A percentile compares a stretch with the other conserved stretches of the same genome.
These are phyloP conservation scores for Ceyx erithaca DNA, from an alignment of 2,797 vertebrate genomes.

Conservation along the genomic window DNA sequence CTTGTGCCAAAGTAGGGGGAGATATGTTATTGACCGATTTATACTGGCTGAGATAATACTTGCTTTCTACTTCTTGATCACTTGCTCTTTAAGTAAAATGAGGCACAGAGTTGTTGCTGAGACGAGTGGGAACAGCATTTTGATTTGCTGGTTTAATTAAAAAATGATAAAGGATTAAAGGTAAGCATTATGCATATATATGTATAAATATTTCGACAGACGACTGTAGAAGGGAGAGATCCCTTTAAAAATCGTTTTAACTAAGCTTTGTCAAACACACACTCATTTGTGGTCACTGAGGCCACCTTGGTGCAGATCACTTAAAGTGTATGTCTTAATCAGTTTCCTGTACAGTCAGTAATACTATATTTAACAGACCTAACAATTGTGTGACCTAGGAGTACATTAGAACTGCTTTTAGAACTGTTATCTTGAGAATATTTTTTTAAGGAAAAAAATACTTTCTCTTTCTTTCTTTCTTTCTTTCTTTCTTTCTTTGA, in stretches of 20 bases:
- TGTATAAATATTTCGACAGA: slow-evolving; percentile 76
- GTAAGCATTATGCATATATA: slow-evolving; percentile 81
- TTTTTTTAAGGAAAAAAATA: slow-evolving; percentile 31
- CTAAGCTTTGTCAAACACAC: slow-evolving; percentile 85
- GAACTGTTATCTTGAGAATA: slow-evolving; percentile 43
- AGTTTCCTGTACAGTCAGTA: slow-evolving; percentile 82
- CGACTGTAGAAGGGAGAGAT: slow-evolving; percentile 75
- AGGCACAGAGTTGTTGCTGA: slow-evolving; percentile 81
- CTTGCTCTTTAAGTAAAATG: slow-evolving; percentile 85
- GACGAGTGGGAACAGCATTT: slow-evolving; percentile 81
- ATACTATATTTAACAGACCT: slow-evolving; percentile 81
- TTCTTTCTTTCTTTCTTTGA: slow-evolving; percentile 28
- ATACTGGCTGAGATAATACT: slow-evolving; percentile 82
- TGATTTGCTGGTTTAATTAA: slow-evolving; percentile 85
- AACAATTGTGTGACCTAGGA: slow-evolving; percentile 75
- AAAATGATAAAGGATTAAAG: slow-evolving; percentile 86
- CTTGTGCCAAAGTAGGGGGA: slow-evolving; percentile 80
- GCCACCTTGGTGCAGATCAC: slow-evolving; percentile 86
- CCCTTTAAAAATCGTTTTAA: slow-evolving; percentile 83
- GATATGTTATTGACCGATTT: slow-evolving; percentile 79
- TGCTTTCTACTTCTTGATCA: slow-evolving; percentile 82
- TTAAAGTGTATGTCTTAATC: slow-evolving; percentile 87
- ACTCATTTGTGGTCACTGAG: slow-evolving; percentile 84
- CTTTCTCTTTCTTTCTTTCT: slow-evolving; percentile 12
- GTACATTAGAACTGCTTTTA: slow-evolving; percentile 67